Base-by-base conservation (phyloP, 1,140 invertebrate genomes). In the Pogonomyrmex barbatus region DNA sequence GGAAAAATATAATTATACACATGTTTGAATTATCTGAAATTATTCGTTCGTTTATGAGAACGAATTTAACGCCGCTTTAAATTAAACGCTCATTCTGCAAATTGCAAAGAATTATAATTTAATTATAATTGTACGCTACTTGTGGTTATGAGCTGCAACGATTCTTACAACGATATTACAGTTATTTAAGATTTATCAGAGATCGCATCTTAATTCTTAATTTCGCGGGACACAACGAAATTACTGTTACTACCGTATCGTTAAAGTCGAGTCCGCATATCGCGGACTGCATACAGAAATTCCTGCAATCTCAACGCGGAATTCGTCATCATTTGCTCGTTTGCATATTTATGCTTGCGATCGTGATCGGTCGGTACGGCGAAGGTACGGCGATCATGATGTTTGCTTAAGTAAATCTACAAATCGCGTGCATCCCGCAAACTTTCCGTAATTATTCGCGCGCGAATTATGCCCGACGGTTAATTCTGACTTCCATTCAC, bases 361-460 rank as follows among this genome's bases (percentile, higher is more conserved):
- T 76, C 52, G n/a, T n/a, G n/a, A n/a, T n/a, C n/a, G n/a, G n/a
- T 58, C 42, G 30, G 30, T 9, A 42, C 42, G 30, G 30, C 17
- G 58, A 78, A 78, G 45, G 42, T 52, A 39, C 75, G 30, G 60
- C 10, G 42, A 78, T 78, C 33, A 47, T 47, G 12, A 10, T n/a
- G 60, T 78, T 78, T 45, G 36, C 54, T 14, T 39, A 65, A 65
- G 30, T 45, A 78, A 78, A 78, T 78, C 60, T 50, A n/a, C 42
- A 78, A 33, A 65, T 78, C 30, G 30, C 58, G 60, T 50, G 30
- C 76, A 65, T 78, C 45, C 60, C 60, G 30, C 58, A 5, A 78
- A 65, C 76, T 78, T 47, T 65, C 76, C 45, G 17, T 45, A 65
- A 78, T 78, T 78, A 78, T 78, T 78, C 76, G 42, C 76, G 76